Evolutionary conservation across 1,140 invertebrate species (phyloP).

Genomic region (Ceratina australensis): DNA sequence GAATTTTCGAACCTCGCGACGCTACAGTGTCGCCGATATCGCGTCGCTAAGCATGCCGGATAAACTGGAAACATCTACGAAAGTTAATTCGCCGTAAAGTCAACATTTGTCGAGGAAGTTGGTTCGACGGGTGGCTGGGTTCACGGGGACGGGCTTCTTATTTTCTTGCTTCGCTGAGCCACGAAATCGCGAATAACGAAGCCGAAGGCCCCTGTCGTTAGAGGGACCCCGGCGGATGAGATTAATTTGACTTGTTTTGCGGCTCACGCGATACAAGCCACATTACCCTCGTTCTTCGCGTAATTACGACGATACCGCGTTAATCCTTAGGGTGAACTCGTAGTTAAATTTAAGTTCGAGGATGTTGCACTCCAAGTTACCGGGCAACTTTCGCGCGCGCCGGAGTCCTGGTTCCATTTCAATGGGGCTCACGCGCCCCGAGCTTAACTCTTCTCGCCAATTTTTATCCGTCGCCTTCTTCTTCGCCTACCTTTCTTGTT

Average conservation of each 20-base stretch:
- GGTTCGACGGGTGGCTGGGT: neutral
- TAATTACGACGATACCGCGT: slow-evolving; percentile 61
- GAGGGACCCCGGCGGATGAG: slow-evolving; percentile 27
- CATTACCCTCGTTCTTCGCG: slow-evolving; percentile 55
- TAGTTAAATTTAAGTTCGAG: slow-evolving; percentile 63
- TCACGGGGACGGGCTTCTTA: neutral
- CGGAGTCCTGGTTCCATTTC: slow-evolving; percentile 51
- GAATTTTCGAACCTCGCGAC: no score
- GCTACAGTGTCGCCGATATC: neutral
- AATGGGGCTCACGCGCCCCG: slow-evolving; percentile 39
- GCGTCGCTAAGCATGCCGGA: neutral
- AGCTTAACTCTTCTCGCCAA: neutral
- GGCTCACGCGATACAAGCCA: slow-evolving; percentile 46
- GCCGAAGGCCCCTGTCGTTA: slow-evolving; percentile 1
- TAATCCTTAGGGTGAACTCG: slow-evolving; percentile 60
- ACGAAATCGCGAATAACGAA: neutral
- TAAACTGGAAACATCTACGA: neutral
- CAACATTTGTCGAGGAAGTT: slow-evolving; percentile 1
- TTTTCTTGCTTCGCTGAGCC: neutral
- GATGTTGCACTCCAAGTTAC: slow-evolving; percentile 56
- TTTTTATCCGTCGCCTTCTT: neutral
- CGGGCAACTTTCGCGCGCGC: slow-evolving; percentile 40
- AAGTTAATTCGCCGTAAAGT: slow-evolving; percentile 1
- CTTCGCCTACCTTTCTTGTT: neutral
- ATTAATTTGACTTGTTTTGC: slow-evolving; percentile 61